A percentile compares a stretch with the other conserved stretches of the same genome.
Evolutionary conservation across 2,888 invertebrate genomes (phyloP).

Genomic region (Flabesymbios commensalis): DNA sequence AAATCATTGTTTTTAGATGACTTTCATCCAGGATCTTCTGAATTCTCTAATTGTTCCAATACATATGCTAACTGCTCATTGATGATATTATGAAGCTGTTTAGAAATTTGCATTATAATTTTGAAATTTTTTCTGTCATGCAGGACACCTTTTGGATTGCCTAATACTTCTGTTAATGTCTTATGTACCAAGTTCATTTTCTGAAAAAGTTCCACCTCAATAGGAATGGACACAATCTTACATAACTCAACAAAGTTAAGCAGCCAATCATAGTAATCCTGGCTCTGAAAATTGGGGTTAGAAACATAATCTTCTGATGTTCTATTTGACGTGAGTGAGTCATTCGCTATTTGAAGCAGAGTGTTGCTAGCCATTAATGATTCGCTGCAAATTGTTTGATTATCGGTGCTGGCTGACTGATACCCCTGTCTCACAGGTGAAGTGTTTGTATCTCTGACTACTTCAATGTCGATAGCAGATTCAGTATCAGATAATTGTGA

Average conservation of each 20-base stretch:
- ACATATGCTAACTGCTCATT: slow-evolving; percentile 51
- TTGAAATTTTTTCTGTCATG: slow-evolving; percentile 52
- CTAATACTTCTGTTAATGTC: slow-evolving; percentile 54
- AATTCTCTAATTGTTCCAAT: slow-evolving; percentile 41
- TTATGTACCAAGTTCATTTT: slow-evolving; percentile 57
- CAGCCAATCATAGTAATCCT: slow-evolving; percentile 57
- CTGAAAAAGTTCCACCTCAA: slow-evolving; percentile 49
- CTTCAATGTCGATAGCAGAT: too few species aligned
- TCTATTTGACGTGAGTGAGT: too few species aligned
- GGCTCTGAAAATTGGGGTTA: slow-evolving; percentile 53
- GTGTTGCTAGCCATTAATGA: too few species aligned
- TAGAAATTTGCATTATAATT: slow-evolving; percentile 53
- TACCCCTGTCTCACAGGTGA: too few species aligned
- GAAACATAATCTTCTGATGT: slow-evolving; percentile 43
- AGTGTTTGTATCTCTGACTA: too few species aligned
- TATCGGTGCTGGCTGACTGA: too few species aligned
- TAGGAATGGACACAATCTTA: slow-evolving; percentile 49
- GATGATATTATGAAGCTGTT: slow-evolving; percentile 48
- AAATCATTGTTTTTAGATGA: too few species aligned
- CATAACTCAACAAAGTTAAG: slow-evolving; percentile 52
- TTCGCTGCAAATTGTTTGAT: too few species aligned
- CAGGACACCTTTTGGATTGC: slow-evolving; percentile 51
- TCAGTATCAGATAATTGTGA: too few species aligned
- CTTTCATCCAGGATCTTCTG: too few species aligned
- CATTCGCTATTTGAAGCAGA: too few species aligned